A percentile compares a stretch with the other conserved stretches of the same genome.
Evolutionary conservation across 92 coral and sea anemone genomes (phyloP).

Genomic region (Epizoanthus fatuus): DNA sequence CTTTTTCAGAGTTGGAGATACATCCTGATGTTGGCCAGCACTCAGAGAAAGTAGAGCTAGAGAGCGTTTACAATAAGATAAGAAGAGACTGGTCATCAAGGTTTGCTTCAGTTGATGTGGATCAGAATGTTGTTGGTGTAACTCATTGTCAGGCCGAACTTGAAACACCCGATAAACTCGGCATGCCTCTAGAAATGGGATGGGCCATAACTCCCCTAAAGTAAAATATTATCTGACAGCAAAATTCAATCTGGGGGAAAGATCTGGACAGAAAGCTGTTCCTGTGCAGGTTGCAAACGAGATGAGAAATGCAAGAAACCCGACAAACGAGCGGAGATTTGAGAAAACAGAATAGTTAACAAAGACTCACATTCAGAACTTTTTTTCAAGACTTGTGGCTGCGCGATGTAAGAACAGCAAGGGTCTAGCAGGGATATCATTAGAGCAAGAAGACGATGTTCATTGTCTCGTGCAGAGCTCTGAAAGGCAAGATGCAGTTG

Average conservation of each 20-base stretch:
- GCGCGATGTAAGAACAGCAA: conserved; percentile 57
- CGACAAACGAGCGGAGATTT: conserved; percentile 63
- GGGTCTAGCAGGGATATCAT: conserved; percentile 63
- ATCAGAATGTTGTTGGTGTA: background rate
- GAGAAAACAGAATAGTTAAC: conserved; percentile 65
- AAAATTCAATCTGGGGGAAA: conserved; percentile 52
- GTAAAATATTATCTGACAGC: conserved; percentile 53
- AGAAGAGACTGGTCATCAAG: conserved; percentile 63
- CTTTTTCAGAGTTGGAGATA: conserved; percentile 55
- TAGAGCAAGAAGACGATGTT: conserved; percentile 71
- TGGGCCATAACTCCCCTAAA: conserved; percentile 45
- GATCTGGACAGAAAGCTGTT: conserved; percentile 52
- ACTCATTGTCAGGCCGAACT: conserved; percentile 6
- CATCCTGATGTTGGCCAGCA: conserved; percentile 57
- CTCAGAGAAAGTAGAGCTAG: conserved; percentile 9
- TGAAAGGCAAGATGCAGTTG: conserved; percentile 64
- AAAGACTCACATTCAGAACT: conserved; percentile 68
- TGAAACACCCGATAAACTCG: conserved; percentile 10
- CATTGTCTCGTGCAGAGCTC: conserved; percentile 68
- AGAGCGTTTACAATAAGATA: conserved; percentile 56
- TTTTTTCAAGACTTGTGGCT: conserved; percentile 72
- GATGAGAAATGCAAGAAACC: conserved; percentile 69
- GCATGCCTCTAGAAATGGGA: conserved; percentile 40
- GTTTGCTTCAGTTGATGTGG: conserved; percentile 54
- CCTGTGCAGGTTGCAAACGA: conserved; percentile 68